Evolutionary conservation across 2,797 vertebrate species (phyloP), one percentile per base, ranked within the genome.

Genomic region (Hylomyscus alleni): DNA sequence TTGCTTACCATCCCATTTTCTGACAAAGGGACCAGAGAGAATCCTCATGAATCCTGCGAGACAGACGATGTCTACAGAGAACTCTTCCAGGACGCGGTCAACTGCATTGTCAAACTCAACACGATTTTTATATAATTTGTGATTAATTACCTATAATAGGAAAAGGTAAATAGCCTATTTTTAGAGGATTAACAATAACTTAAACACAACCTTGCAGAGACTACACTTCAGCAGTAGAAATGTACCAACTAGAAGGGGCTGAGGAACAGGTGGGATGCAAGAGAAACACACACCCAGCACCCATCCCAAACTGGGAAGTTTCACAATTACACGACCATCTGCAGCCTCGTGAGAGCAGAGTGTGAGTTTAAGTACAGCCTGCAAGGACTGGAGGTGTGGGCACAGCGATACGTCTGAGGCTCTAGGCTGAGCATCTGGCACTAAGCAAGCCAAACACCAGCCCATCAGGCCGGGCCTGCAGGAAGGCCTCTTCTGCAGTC

Each of bases 41-140:
- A 99, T 99, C 93, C 99, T 98, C 99, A 99, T 99, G 98, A 99
- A 99, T 0, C 99, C 99, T 0, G 99, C 99, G 82, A 99, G 99
- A 97, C 99, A 99, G 83, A 99, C 99, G 91, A 99, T 97, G 97
- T 99, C 99, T 97, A 99, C 98, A 0, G 98, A 98, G 72, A 99
- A 99, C 73, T 99, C 99, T 75, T 99, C 98, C 56, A 99, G 99
- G 56, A 99, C 99, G 0, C 97, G 97, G 94, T 99, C 99, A 4
- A 99, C 97, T 20, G 99, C 99, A 8, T 67, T 96, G 87, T 99
- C 99, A 80, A 99, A 99, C 95, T 99, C 99, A 0, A 97, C 91
- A 15, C 99, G 98, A 93, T 98, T 99, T 75, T 99, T 99, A n/a
- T 99, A 99, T 95, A 98, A 98, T 93, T 99, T 99, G 97, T 99